Evolutionary conservation across 2,797 vertebrate genomes (phyloP), one percentile per base, ranked within the genome.

Genomic region (Coregonus sp.): DNA sequence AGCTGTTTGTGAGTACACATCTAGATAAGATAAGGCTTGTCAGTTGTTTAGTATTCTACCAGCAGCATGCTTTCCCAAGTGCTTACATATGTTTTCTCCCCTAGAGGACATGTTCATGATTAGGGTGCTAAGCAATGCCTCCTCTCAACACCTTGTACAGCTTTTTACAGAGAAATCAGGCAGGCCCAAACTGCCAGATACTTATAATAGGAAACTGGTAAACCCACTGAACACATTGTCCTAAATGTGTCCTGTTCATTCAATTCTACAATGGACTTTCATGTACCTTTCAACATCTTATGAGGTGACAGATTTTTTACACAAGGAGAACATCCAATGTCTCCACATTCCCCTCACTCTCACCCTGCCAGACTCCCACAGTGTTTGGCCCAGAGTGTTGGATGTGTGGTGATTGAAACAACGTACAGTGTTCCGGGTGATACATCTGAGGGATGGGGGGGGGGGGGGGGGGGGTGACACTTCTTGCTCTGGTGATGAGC

Each of bases 401-500:
- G 59, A 9, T 87, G 84, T 77, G 81, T 80, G 1, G 61, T 67
- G 74, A 75, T 67, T 68, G 79, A 78, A 81, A 74, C 79, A 25
- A 7, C 83, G 78, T 82, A 85, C 84, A 82, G 50, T 61, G 82
- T 82, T 69, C 67, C 6, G 81, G 80, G 86, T 84, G 84, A 85
- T 79, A 63, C 84, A 89, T 92, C 88, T 87, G 77, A 20, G 59
- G 59, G 20, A 20, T 25, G 25, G 25, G 25, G 25, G 25, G 25
- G 31, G 31, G 31, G 31, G 40, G 9, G 40, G 40, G 59, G 59
- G 86, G 87, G 89, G 89, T 94, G 95, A 95, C 95, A 95, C 95
- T 87, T 95, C 91, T 89, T 25, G n/a, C 87, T 88, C 89, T 91
- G 81, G 93, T 91, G 95, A 95, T 91, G 93, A 95, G 93, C 91